phyloP scores from a whole-genome alignment of 1,140 invertebrate genomes.

The Antheraea pernyi region DNA sequence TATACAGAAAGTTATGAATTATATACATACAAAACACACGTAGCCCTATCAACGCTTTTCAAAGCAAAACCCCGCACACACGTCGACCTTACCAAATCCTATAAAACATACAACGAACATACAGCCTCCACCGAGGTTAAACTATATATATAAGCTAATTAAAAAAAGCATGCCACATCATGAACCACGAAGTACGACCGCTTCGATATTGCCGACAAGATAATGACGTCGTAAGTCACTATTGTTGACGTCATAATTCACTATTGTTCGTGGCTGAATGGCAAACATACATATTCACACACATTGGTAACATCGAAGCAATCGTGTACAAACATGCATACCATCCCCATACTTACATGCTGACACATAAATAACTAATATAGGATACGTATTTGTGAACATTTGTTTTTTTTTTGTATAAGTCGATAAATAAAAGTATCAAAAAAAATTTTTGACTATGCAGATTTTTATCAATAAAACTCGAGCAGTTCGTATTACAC shows the following conservation, averaged over 20 bases:
- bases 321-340: not conserved
- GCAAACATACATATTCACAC: not conserved
- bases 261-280: no score
- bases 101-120: not conserved
- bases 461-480: no score
- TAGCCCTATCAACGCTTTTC: conserved; percentile 1
- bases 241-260: not conserved
- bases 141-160: not conserved
- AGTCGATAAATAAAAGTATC: no score
- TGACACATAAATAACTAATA: not conserved
- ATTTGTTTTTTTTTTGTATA: not conserved
- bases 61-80: not conserved
- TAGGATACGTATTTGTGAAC: not conserved
- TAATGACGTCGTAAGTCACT: not conserved
- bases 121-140: not conserved
- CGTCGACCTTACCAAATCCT: not conserved
- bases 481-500: no score
- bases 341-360: not conserved
- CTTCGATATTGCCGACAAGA: not conserved
- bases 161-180: not conserved
- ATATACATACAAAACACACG: not conserved
- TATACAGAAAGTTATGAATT: not conserved
- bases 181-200: not conserved
- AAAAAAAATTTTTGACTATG: no score
- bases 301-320: not conserved